Base-by-base conservation (phyloP, 2,888 invertebrate genomes). In the Loripinus fragilis region DNA sequence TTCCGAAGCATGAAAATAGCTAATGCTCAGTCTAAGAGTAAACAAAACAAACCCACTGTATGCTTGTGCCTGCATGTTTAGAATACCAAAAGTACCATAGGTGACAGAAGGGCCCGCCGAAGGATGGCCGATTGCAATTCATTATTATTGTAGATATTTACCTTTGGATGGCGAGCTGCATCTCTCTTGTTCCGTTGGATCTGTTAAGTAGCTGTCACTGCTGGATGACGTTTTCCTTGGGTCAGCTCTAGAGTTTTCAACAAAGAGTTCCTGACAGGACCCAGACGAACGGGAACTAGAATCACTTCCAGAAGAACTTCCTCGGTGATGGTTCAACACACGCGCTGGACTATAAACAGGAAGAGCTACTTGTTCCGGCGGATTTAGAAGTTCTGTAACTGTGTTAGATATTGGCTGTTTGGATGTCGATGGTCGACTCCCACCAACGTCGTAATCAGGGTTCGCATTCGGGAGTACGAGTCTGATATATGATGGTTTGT, bases 111-210 rank as follows among this genome's bases (percentile, higher is more conserved):
- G n/a, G n/a, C n/a, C n/a, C n/a, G n/a, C n/a, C n/a, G n/a, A n/a
- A n/a, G n/a, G n/a, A n/a, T n/a, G n/a, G n/a, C n/a, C n/a, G n/a
- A n/a, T n/a, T n/a, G n/a, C n/a, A n/a, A n/a, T n/a, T n/a, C n/a
- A n/a, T n/a, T n/a, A n/a, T n/a, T n/a, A n/a, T n/a, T n/a, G n/a
- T n/a, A n/a, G n/a, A n/a, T n/a, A n/a, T n/a, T n/a, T 72, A 85
- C 86, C 74, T 75, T 86, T 86, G 42, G 81, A 78, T 10, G 86
- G 86, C 0, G 86, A 86, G 1, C 82, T 74, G 12, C 82, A 77
- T 25, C 86, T 70, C 48, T 86, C 86, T 0, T 75, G 1, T 48
- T 83, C 83, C 5, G 25, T 12, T 35, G 76, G 74, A 23, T 76
- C 71, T 17, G 67, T 42, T 12, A 70, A 25, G 41, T 69, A 80